Conservation (phyloP, 2,113 vertebrate genomes). For the Clarias batrachus region DNA sequence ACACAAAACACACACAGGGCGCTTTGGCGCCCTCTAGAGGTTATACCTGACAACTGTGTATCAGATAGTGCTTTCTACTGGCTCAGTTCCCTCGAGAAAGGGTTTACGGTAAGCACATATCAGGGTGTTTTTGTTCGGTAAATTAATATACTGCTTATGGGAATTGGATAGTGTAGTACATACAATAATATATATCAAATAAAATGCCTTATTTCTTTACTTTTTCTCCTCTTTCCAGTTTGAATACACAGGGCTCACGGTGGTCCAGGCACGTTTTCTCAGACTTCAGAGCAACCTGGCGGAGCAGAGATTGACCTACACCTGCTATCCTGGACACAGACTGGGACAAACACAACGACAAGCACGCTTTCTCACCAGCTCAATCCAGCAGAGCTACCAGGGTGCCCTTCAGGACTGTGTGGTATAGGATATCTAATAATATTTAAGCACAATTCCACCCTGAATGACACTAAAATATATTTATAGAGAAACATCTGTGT, state of each 20-base stretch:
- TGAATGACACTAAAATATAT: background rate
- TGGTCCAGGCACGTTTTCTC: conserved; percentile 86
- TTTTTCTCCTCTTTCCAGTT: conserved; percentile 66
- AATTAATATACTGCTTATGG: background rate
- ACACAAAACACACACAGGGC: too few species aligned
- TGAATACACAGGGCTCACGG: conserved; percentile 72
- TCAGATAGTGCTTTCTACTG: conserved; percentile 74
- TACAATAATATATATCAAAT: background rate
- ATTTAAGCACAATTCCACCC: background rate
- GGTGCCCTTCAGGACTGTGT: conserved; percentile 75
- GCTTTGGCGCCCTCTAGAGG: too few species aligned
- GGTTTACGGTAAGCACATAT: conserved; percentile 74
- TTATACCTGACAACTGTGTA: too few species aligned
- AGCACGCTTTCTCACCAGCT: conserved; percentile 79
- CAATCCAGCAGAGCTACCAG: conserved; percentile 74
- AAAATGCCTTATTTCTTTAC: background rate
- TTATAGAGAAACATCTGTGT: background rate
- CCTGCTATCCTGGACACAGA: conserved; percentile 70
- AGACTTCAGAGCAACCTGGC: conserved; percentile 78
- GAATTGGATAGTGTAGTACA: background rate
- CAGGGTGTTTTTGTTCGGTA: background rate
- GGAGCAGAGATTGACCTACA: conserved; percentile 77
- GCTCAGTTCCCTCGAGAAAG: conserved; percentile 78
- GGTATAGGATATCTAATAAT: conserved; percentile 66
- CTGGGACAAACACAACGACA: conserved; percentile 61